Evolutionary conservation across 2,888 invertebrate species (phyloP).

Genomic region (Aleiodes testaceus): DNA sequence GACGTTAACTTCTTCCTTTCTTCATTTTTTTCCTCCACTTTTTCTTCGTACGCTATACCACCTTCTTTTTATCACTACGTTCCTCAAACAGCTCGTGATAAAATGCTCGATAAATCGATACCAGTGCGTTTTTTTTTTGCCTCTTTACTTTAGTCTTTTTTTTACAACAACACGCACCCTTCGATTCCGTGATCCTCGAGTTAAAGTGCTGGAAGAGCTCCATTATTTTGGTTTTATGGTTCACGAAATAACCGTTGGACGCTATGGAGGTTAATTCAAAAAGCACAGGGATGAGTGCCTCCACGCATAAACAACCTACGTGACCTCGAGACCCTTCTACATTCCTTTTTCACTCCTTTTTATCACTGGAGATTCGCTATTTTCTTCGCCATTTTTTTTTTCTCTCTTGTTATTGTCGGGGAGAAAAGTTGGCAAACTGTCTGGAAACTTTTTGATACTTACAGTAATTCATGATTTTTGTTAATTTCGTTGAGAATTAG

Average conservation of each 20-base stretch:
- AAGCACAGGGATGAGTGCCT: conserved; percentile 56
- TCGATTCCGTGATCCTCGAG: conserved; percentile 16
- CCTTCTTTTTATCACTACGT: background rate
- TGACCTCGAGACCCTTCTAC: conserved; percentile 49
- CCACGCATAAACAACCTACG: conserved; percentile 61
- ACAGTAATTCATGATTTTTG: no score
- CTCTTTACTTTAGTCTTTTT: background rate
- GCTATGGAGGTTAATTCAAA: conserved; percentile 54
- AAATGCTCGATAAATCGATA: conserved; percentile 21
- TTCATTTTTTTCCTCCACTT: background rate
- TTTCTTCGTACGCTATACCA: background rate
- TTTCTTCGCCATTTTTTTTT: conserved; percentile 22
- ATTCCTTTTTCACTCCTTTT: conserved; percentile 10
- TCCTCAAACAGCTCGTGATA: conserved; percentile 21
- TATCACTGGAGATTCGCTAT: conserved; percentile 3
- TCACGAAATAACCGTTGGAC: conserved; percentile 30
- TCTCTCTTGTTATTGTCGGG: conserved; percentile 29
- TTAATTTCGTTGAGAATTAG: conserved; percentile 1
- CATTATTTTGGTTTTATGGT: conserved; percentile 42
- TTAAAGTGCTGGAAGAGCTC: conserved; percentile 32
- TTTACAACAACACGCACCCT: conserved; percentile 5
- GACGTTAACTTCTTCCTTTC: conserved; percentile 7
- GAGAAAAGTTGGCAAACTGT: conserved; percentile 19
- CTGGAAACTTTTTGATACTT: background rate
- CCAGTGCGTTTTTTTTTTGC: background rate